Conservation (phyloP, 2,113 vertebrate genomes). For the Glaucidium brasilianum region DNA sequence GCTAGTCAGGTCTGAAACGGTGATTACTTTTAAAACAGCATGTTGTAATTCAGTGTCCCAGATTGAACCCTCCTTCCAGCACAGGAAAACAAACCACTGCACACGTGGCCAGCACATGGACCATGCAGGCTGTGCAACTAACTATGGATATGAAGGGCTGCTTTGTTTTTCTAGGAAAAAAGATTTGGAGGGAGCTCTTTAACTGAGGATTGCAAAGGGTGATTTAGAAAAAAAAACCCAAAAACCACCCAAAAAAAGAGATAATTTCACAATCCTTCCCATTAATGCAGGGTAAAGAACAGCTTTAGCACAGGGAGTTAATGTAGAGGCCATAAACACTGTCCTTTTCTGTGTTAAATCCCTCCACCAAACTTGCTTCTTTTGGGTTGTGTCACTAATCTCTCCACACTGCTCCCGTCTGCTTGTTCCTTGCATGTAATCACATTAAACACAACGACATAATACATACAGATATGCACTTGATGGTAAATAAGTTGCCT, state of each 20-base stretch:
- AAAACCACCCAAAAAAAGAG: no score
- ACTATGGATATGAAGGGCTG: background rate
- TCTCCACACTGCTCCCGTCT: background rate
- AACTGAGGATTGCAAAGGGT: background rate
- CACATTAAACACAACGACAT: background rate
- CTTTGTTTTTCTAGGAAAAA: background rate
- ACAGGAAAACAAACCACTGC: background rate
- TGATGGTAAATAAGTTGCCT: background rate
- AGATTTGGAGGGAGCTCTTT: background rate
- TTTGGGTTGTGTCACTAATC: background rate
- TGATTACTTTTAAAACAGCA: slow-evolving; percentile 24
- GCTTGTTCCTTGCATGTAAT: background rate
- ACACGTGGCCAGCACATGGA: background rate
- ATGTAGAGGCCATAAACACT: background rate
- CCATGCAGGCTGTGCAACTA: background rate
- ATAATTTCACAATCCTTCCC: background rate
- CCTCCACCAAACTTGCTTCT: slow-evolving; percentile 8
- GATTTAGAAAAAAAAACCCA: background rate
- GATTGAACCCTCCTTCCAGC: background rate
- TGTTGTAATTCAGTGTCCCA: slow-evolving; percentile 18
- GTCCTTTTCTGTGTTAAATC: background rate
- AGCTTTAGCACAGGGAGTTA: slow-evolving; percentile 19
- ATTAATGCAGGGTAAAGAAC: slow-evolving; percentile 3
- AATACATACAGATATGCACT: background rate
- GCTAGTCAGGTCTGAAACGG: slow-evolving; percentile 16